phyloP scores from a whole-genome alignment of 1,140 invertebrate species.

The Caenorhabditis remanei region DNA sequence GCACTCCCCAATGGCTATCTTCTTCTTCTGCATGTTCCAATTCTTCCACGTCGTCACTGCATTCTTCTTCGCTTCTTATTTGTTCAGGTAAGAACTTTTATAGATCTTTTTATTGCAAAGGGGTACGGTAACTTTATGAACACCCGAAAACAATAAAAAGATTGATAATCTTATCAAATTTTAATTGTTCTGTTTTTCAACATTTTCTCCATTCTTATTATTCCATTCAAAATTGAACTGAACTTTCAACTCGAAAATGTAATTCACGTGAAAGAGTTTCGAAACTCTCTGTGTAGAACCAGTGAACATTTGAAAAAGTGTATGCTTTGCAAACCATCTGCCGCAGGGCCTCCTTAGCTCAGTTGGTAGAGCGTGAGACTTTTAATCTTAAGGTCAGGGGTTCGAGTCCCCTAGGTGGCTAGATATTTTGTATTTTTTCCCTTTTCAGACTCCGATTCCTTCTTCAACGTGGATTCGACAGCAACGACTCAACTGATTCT shows the following conservation, averaged over 20 bases:
- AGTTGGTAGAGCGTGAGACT: conserved; percentile 15
- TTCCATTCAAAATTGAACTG: background rate
- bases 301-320: background rate
- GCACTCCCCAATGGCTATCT: conserved; percentile 4
- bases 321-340: background rate
- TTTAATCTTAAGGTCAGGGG: conserved; percentile 43
- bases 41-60: conserved; percentile 51
- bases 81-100: conserved; percentile 30
- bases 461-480: conserved; percentile 12
- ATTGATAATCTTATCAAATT: background rate
- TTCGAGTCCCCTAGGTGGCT: conserved; percentile 41
- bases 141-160: no score
- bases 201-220: background rate
- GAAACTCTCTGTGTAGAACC: background rate
- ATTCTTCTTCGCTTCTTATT: conserved; percentile 53
- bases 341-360: background rate
- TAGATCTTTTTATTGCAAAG: no score
- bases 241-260: background rate
- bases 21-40: conserved; percentile 52
- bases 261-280: conserved; percentile 10
- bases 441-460: conserved; percentile 38
- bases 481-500: conserved; percentile 53
- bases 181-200: background rate
- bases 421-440: background rate
- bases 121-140: no score